phyloP scores from a whole-genome alignment of 2,113 vertebrate genomes.

The Atrichornis clamosus region DNA sequence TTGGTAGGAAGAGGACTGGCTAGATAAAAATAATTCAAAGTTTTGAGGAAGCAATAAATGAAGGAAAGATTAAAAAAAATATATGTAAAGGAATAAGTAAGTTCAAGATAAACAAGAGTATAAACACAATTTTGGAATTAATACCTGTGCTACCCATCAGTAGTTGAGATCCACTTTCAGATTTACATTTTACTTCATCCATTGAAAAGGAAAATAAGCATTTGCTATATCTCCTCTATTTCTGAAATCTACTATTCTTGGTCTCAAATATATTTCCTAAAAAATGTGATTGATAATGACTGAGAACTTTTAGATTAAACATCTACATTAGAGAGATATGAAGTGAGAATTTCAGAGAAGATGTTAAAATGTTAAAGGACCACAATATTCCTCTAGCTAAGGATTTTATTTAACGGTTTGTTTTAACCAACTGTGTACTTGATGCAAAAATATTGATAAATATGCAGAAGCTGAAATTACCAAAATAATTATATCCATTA shows the following conservation, averaged over 20 bases:
- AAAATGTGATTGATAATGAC: background rate
- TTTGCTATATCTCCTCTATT: background rate
- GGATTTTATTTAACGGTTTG: background rate
- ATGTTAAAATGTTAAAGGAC: background rate
- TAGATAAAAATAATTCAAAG: background rate
- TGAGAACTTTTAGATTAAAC: background rate
- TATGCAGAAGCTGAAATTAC: background rate
- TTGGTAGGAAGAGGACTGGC: background rate
- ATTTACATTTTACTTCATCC: background rate
- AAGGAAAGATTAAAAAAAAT: background rate
- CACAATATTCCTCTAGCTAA: background rate
- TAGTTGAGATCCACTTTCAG: background rate
- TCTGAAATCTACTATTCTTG: background rate
- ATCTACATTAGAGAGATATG: background rate
- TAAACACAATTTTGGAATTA: background rate
- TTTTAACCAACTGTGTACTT: background rate
- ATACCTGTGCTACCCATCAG: background rate
- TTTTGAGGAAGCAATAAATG: background rate
- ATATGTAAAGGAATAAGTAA: background rate
- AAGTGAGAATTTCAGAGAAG: background rate
- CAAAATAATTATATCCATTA: background rate
- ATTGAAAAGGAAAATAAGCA: background rate
- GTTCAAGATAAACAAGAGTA: background rate
- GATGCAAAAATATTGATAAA: background rate
- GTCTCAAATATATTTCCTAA: background rate